Evolutionary conservation across 2,797 vertebrate species (phyloP), one percentile per base, ranked within the genome.

Genomic region (Heliangelus exortis): DNA sequence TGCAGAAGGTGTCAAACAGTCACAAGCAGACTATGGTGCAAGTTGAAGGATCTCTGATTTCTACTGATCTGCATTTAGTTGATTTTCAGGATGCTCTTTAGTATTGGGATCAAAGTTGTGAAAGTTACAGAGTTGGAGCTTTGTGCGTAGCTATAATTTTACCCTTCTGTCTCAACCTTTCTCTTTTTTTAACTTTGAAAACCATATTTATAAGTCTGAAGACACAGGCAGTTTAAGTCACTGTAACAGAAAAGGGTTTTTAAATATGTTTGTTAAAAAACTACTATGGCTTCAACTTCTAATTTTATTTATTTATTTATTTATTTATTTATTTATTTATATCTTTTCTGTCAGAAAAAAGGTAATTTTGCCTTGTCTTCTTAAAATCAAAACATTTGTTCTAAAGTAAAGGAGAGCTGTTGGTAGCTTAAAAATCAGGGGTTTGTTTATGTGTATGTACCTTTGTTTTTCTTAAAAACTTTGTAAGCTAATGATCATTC

Each of bases 251-350:
- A 51, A 50, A 4, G 2, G 8, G 1, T 8, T 47, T 31, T 25
- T 15, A 41, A 47, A 29, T n/a, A 3, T 39, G 8, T 33, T 83
- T 48, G 67, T 31, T 57, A 54, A 84, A 47, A 15, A 41, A 16
- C 9, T 17, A 13, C 12, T n/a, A 12, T 43, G 7, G 7, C 2
- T 21, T 2, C 6, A 26, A 5, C 6, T 25, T 21, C 11, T 33
- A 69, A 15, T n/a, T 21, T 19, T 28, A 17, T 20, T 17, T 8
- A 13, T 76, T 36, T 36, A 36, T 36, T 36, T n/a, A 17, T 20
- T 17, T 8, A 13, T 76, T 36, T 36, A 36, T 36, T 36, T n/a
- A 3, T 39, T 84, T 61, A 28, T 75, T 78, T 88, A 81, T 50
- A 47, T 62, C n/a, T 0, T 11, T 53, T 45, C 8, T 59, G 4